Percentiles rank a stretch among this genome's conserved stretches.
Evolutionary conservation across 2,888 invertebrate genomes (phyloP).

Genomic region (Sesia bembeciformis): DNA sequence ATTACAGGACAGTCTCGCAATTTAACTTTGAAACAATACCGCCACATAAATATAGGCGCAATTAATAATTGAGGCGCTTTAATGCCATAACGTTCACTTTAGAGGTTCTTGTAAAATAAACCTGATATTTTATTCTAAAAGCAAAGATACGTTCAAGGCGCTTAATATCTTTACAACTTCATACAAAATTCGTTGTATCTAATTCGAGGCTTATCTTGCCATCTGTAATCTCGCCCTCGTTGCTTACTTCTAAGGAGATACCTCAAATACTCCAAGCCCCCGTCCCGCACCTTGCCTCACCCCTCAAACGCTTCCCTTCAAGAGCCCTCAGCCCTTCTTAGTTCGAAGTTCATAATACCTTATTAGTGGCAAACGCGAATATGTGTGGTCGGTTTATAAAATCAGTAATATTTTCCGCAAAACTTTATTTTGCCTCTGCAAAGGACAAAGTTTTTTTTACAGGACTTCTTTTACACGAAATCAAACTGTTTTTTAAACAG

Average conservation of each 20-base stretch:
- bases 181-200: slow-evolving; percentile 70
- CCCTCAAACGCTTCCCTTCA: slow-evolving; percentile 19
- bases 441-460: too few species aligned
- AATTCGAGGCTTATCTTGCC: slow-evolving; percentile 71
- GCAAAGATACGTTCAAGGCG: slow-evolving; percentile 38
- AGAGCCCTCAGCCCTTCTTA: slow-evolving; percentile 47
- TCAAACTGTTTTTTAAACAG: too few species aligned
- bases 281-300: slow-evolving; percentile 13
- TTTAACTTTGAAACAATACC: too few species aligned
- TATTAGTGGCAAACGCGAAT: slow-evolving; percentile 56
- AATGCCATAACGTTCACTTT: slow-evolving; percentile 24
- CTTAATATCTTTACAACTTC: slow-evolving; percentile 64
- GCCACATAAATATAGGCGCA: background rate
- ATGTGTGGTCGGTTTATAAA: slow-evolving; percentile 19
- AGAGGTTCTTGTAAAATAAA: slow-evolving; percentile 44
- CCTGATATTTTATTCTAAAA: slow-evolving; percentile 65
- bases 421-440: too few species aligned
- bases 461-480: too few species aligned
- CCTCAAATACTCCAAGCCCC: slow-evolving; percentile 40
- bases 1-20: too few species aligned
- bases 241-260: slow-evolving; percentile 43
- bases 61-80: slow-evolving; percentile 14
- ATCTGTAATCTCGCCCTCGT: slow-evolving; percentile 63
- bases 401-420: background rate
- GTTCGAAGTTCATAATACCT: slow-evolving; percentile 67